Percentiles rank a stretch among this genome's conserved stretches.
These are phyloP conservation scores for Falco peregrinus DNA, from an alignment of 2,797 vertebrate genomes.

Conservation along the genomic window DNA sequence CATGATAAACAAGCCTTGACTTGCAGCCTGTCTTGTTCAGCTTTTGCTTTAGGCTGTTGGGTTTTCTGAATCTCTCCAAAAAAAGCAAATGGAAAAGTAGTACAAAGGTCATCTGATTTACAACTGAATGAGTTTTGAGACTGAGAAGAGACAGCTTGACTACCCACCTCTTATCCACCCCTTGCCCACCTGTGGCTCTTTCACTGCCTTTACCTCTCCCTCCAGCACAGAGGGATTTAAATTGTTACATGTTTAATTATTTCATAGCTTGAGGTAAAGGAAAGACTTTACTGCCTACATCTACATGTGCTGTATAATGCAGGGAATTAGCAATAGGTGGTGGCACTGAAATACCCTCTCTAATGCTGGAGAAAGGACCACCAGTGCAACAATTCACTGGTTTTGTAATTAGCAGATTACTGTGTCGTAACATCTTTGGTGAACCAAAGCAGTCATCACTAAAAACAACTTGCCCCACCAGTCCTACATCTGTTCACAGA, in stretches of 20 bases:
- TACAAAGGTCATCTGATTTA: background rate
- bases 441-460: background rate
- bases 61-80: background rate
- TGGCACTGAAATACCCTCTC: background rate
- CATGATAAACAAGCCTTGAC: background rate
- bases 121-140: background rate
- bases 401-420: background rate
- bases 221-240: background rate
- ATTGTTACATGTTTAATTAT: background rate
- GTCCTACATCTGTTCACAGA: background rate
- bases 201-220: background rate
- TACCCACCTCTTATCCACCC: background rate
- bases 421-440: background rate
- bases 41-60: background rate
- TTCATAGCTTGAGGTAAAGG: background rate
- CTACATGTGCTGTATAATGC: background rate
- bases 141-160: background rate
- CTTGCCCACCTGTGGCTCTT: background rate
- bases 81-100: background rate
- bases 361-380: background rate
- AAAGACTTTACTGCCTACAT: background rate
- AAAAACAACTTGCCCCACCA: background rate
- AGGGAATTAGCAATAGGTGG: background rate
- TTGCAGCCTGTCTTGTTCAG: background rate
- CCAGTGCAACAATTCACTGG: background rate